Evolutionary conservation across 2,113 vertebrate species (phyloP), one percentile per base, ranked within the genome.

Genomic region (Sphyrna mokarran): DNA sequence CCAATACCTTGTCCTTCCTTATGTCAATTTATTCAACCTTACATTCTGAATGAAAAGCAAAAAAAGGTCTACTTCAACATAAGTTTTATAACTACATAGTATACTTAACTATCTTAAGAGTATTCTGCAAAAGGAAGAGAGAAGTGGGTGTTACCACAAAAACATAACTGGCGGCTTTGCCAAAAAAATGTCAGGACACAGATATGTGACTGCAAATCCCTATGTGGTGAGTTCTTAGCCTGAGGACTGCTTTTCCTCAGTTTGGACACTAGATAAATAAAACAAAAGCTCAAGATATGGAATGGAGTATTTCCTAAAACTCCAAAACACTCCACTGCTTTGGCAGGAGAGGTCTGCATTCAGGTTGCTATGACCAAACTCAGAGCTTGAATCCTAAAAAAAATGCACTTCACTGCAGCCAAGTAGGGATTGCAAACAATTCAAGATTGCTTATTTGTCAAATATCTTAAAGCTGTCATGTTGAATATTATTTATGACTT

Each of bases 291-390:
- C 29, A 33, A 23, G 26, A 33, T 61, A 29, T 61, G 48, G 87
- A 87, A 87, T 87, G 40, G 85, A 85, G 80, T 85, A 43, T 85
- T 43, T 85, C 80, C 40, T 33, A 76, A 76, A 76, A 76, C 72
- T 7, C 78, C 85, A 87, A 87, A 58, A 54, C 8, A 11, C 85
- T 37, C n/a, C 8, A 29, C 14, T 23, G 11, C 22, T 48, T 87
- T 87, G 48, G 48, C 10, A 29, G 48, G 37, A 40, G 78, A 0
- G 37, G 43, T 20, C 54, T 58, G 23, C 9, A 43, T 26, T 48
- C 23, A 58, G 10, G 1, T 58, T 20, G 22, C 23, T 58, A 29
- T 87, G 22, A 29, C 23, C 85, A 87, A 22, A 58, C 0, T 58
- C 48, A 23, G 85, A 54, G 40, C 16, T 11, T n/a, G n/a, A 37